Conservation (phyloP, 2,888 invertebrate genomes). For the Perithous albicinctus region DNA sequence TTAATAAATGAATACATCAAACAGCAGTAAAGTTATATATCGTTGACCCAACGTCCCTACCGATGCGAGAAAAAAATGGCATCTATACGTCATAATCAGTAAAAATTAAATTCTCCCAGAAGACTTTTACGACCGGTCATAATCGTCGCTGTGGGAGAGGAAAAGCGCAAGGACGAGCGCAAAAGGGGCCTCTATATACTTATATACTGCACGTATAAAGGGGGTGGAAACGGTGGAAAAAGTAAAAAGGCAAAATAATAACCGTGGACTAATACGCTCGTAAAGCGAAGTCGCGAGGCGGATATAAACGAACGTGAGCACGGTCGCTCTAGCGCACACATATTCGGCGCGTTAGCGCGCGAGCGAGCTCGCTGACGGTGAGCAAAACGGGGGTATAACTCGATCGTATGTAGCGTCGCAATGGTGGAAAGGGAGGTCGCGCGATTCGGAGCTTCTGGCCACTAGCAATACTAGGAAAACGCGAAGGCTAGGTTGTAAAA, state of each 20-base stretch:
- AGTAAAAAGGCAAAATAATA: constrained; percentile 44
- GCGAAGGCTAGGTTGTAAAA: constrained; percentile 67
- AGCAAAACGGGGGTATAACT: constrained; percentile 19
- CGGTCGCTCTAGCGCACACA: constrained; percentile 20
- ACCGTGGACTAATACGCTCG: constrained; percentile 49
- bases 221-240: constrained; percentile 19
- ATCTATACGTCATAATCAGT: constrained; percentile 45
- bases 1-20: constrained; percentile 3
- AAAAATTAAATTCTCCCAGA: constrained; percentile 58
- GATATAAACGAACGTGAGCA: constrained; percentile 42
- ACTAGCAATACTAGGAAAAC: constrained; percentile 35
- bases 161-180: constrained; percentile 28
- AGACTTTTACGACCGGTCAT: constrained; percentile 57
- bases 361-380: constrained; percentile 4
- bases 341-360: constrained; percentile 44
- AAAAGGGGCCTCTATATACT: not conserved
- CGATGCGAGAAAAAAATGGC: not conserved
- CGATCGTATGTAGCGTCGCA: constrained; percentile 39
- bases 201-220: not conserved
- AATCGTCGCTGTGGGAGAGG: constrained; percentile 53
- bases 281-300: constrained; percentile 41
- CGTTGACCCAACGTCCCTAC: not conserved
- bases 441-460: not conserved
- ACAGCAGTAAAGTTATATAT: not conserved
- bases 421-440: not conserved